These are phyloP conservation scores for Latrodectus elegans DNA, from an alignment of 2,888 invertebrate genomes.

Conservation along the genomic window DNA sequence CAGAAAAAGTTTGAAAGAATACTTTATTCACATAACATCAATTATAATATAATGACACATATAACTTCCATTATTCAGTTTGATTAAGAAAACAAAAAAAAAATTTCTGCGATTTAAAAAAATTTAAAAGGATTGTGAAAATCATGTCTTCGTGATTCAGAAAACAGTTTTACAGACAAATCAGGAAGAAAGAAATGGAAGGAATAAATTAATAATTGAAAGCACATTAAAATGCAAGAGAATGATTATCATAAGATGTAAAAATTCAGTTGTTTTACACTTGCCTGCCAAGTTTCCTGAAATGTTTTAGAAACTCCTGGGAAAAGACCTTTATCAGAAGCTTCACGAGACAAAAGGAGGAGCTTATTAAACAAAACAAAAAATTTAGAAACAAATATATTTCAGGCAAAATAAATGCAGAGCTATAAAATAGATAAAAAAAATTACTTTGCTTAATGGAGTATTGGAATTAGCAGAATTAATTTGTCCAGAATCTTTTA, in stretches of 20 bases:
- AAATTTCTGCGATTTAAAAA: no score
- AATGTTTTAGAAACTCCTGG: conserved; percentile 67
- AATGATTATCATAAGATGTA: no score
- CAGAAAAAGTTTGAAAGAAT: no score
- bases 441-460: conserved; percentile 80
- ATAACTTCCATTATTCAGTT: no score
- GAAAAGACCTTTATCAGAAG: conserved; percentile 60
- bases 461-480: conserved; percentile 73
- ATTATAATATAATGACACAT: no score
- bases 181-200: neutral
- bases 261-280: neutral
- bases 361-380: conserved; percentile 19
- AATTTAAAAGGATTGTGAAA: no score
- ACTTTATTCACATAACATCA: no score
- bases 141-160: no score
- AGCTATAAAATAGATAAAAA: neutral
- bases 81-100: no score
- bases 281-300: conserved; percentile 67
- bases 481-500: conserved; percentile 53
- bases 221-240: no score
- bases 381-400: neutral
- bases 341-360: conserved; percentile 53
- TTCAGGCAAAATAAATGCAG: neutral
- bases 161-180: no score
- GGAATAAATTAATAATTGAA: neutral